These are phyloP conservation scores for Quadriops clusia DNA, from an alignment of 2,888 invertebrate genomes.

Conservation along the genomic window DNA sequence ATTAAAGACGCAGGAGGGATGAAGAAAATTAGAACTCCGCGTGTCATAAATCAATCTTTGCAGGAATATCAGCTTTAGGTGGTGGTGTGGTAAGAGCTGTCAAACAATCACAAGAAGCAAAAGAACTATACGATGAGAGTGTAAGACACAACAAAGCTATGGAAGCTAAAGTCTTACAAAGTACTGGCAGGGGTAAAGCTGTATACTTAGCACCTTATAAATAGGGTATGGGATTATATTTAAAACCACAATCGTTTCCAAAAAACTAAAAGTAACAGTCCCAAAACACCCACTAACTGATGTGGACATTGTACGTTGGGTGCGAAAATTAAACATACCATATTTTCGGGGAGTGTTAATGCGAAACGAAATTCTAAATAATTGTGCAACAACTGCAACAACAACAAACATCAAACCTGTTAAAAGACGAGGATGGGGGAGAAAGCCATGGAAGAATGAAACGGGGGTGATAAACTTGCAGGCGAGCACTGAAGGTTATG, in stretches of 20 bases:
- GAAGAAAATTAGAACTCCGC: no score
- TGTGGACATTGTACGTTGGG: slow-evolving; percentile 9
- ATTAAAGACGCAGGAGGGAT: no score
- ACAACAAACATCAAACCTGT: no score
- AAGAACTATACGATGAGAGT: slow-evolving; percentile 18
- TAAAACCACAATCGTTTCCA: slow-evolving; percentile 8
- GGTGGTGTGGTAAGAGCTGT: slow-evolving; percentile 20
- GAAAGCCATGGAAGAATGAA: slow-evolving; percentile 13
- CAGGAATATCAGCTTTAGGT: slow-evolving; percentile 18
- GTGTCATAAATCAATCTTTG: slow-evolving; percentile 20
- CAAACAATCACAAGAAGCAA: slow-evolving; percentile 18
- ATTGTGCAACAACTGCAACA: slow-evolving; percentile 2
- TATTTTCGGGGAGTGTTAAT: slow-evolving; percentile 19
- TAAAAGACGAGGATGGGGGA: slow-evolving; percentile 16
- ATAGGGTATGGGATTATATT: slow-evolving; percentile 14
- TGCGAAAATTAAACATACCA: slow-evolving; percentile 6
- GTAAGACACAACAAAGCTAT: slow-evolving; percentile 22
- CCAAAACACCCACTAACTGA: slow-evolving; percentile 18
- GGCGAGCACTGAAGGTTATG: slow-evolving; percentile 13
- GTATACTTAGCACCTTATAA: slow-evolving; percentile 18
- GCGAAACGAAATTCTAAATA: slow-evolving; percentile 15
- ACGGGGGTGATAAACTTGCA: slow-evolving; percentile 22
- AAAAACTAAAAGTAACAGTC: slow-evolving; percentile 16
- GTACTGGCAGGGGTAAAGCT: no score
- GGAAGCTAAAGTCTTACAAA: slow-evolving; percentile 20